These are phyloP conservation scores for Phenacoccus solenopsis DNA, from an alignment of 1,140 invertebrate species.

Conservation along the genomic window DNA sequence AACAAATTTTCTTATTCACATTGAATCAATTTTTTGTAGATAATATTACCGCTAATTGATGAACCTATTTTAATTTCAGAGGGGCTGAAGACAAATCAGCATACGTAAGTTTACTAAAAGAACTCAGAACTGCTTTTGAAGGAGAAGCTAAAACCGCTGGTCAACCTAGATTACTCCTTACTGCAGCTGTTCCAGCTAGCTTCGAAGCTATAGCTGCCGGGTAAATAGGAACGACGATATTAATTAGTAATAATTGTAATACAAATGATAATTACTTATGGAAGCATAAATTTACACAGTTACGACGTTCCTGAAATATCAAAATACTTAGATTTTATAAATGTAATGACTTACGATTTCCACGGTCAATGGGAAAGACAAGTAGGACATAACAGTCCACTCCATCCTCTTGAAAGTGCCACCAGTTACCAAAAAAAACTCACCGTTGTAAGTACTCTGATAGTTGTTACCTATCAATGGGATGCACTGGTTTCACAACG, in stretches of 20 bases:
- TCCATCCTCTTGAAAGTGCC: slow-evolving; percentile 78
- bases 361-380: slow-evolving; percentile 86
- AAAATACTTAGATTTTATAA: slow-evolving; percentile 86
- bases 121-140: slow-evolving; percentile 77
- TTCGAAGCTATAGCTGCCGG: slow-evolving; percentile 85
- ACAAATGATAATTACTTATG: no score
- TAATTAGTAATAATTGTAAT: neutral
- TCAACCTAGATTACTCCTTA: slow-evolving; percentile 65
- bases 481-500: no score
- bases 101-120: slow-evolving; percentile 67
- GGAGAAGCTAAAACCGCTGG: slow-evolving; percentile 63
- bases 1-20: neutral
- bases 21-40: no score
- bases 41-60: no score
- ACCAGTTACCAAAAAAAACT: slow-evolving; percentile 81
- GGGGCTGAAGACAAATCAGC: slow-evolving; percentile 70
- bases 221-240: no score
- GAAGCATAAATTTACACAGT: slow-evolving; percentile 32
- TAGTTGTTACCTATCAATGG: neutral
- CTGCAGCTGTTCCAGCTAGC: slow-evolving; percentile 81
- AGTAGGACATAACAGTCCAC: slow-evolving; percentile 82
- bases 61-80: slow-evolving; percentile 32
- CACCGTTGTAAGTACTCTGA: slow-evolving; percentile 55
- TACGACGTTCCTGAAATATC: slow-evolving; percentile 88
- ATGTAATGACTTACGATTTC: slow-evolving; percentile 92